Evolutionary conservation across 2,888 invertebrate species (phyloP).

Genomic region (Lithophane leautieri): DNA sequence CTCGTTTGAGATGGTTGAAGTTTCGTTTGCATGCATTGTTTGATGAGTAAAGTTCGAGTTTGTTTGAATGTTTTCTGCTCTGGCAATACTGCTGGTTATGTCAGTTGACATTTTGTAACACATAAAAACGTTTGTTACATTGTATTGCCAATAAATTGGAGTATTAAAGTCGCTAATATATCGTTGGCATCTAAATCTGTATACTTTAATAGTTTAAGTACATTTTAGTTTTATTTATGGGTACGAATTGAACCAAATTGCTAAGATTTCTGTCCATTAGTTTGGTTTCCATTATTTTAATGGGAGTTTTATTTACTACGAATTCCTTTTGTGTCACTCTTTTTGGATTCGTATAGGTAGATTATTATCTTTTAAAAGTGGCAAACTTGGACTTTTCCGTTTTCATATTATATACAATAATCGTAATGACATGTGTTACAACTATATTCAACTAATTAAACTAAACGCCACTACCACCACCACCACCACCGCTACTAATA

Average conservation of each 20-base stretch:
- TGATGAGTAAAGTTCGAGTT: conserved; percentile 46
- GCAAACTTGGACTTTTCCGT: background rate
- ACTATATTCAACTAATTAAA: too few relatives aligned
- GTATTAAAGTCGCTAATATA: conserved; percentile 31
- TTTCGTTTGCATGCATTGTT: conserved; percentile 51
- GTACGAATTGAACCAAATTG: conserved; percentile 38
- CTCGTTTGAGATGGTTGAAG: conserved; percentile 47
- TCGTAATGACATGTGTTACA: too few relatives aligned
- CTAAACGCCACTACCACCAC: too few relatives aligned
- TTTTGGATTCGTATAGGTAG: background rate
- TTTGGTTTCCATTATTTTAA: conserved; percentile 47
- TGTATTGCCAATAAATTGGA: conserved; percentile 46
- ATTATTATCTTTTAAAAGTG: background rate
- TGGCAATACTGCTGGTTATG: conserved; percentile 57
- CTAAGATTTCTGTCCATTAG: conserved; percentile 44
- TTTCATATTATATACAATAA: background rate
- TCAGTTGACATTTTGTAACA: conserved; percentile 49
- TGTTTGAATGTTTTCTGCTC: conserved; percentile 42
- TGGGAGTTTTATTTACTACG: conserved; percentile 24
- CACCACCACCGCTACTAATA: too few relatives aligned
- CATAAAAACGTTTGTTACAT: conserved; percentile 40
- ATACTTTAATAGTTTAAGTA: conserved; percentile 35
- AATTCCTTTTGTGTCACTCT: background rate
- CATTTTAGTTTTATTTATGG: conserved; percentile 52
- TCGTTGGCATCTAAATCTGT: conserved; percentile 42